Conservation (phyloP, 1,140 invertebrate species). For the Cylas formicarius region DNA sequence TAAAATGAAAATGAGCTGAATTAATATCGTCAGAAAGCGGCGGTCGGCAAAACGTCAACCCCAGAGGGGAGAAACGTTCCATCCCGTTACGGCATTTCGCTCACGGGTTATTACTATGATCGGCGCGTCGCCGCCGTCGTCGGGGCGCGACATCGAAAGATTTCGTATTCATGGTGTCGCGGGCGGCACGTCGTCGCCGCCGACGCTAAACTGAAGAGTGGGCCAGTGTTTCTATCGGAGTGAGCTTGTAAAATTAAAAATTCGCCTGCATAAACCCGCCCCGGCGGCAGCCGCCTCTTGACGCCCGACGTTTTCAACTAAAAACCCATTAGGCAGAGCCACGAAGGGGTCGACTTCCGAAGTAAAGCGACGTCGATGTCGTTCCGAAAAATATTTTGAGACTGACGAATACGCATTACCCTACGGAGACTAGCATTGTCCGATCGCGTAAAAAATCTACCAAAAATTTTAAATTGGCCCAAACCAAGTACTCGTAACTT, state of each 20-base stretch:
- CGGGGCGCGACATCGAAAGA: conserved; percentile 20
- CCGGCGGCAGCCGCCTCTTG: too few relatives aligned
- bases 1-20: too few relatives aligned
- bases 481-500: too few relatives aligned
- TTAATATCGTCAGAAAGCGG: background rate
- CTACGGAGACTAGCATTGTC: conserved; percentile 20
- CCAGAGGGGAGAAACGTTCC: background rate
- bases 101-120: conserved; percentile 28
- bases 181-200: conserved; percentile 7
- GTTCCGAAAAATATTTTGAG: too few relatives aligned
- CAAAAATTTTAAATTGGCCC: too few relatives aligned
- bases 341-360: too few relatives aligned
- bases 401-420: too few relatives aligned
- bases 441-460: conserved; percentile 6
- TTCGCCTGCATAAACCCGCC: conserved; percentile 22
- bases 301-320: background rate
- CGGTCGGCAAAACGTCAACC: background rate
- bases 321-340: too few relatives aligned
- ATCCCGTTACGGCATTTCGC: conserved; percentile 9
- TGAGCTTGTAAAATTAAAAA: conserved; percentile 37
- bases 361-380: too few relatives aligned
- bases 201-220: conserved; percentile 16
- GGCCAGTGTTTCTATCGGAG: conserved; percentile 19
- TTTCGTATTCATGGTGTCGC: conserved; percentile 29
- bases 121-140: conserved; percentile 21